These are phyloP conservation scores for Bombus huntii DNA, from an alignment of 1,140 invertebrate genomes.

Conservation along the genomic window DNA sequence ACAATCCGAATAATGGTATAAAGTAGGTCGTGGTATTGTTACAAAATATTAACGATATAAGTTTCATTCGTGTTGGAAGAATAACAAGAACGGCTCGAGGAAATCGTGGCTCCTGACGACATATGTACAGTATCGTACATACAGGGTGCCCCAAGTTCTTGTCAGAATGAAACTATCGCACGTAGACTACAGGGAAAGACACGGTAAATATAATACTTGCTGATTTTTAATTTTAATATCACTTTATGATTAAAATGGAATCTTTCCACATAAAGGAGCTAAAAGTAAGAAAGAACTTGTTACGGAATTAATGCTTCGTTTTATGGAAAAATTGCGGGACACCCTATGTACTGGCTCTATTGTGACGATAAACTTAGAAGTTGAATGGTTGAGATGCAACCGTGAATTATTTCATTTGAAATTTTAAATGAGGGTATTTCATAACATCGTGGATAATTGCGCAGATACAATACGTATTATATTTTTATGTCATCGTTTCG, in stretches of 20 bases:
- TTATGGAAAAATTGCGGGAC: no score
- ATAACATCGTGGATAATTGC: background rate
- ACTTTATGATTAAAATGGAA: no score
- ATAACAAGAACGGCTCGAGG: background rate
- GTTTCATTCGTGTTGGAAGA: background rate
- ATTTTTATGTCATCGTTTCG: background rate
- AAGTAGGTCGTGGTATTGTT: constrained; percentile 46
- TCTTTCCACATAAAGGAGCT: no score
- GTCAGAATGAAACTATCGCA: no score
- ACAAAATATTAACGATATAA: constrained; percentile 44
- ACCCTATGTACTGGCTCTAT: background rate
- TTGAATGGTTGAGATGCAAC: background rate
- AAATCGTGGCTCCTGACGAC: background rate
- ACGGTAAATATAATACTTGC: no score
- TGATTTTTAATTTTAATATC: no score
- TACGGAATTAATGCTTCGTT: no score
- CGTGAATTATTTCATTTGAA: background rate
- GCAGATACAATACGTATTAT: background rate
- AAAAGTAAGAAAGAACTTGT: no score
- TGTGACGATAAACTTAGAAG: background rate
- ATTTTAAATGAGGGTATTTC: background rate
- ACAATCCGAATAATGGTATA: constrained; percentile 48
- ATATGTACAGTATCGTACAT: background rate
- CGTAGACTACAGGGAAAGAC: no score
- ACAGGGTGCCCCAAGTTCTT: no score